Evolutionary conservation across 2,888 invertebrate species (phyloP).

Genomic region (Synergus itoensis): DNA sequence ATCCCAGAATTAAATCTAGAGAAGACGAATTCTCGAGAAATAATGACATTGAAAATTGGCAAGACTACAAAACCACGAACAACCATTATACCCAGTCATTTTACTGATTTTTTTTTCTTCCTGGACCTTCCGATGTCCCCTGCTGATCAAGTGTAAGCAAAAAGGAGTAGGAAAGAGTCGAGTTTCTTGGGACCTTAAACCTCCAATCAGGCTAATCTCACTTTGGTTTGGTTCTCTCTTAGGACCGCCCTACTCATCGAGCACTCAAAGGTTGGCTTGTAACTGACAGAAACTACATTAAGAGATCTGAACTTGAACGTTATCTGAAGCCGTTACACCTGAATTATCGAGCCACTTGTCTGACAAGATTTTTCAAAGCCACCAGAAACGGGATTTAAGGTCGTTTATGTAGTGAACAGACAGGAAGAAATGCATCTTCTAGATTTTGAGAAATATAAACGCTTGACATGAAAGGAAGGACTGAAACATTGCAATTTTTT

Average conservation of each 20-base stretch:
- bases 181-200: constrained; percentile 10
- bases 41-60: background rate
- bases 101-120: constrained; percentile 5
- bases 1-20: no score
- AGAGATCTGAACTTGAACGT: constrained; percentile 5
- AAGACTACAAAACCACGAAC: constrained; percentile 4
- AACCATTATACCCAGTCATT: constrained; percentile 16
- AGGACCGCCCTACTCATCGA: background rate
- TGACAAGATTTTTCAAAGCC: background rate
- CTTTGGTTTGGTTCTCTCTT: background rate
- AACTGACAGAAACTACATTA: constrained; percentile 32
- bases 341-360: constrained; percentile 43
- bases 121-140: constrained; percentile 6
- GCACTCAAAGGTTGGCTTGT: constrained; percentile 20
- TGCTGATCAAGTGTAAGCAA: constrained; percentile 25
- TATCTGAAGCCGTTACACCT: constrained; percentile 43
- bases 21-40: no score
- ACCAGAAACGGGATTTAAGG: background rate
- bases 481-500: background rate
- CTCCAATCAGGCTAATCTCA: constrained; percentile 28
- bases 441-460: background rate
- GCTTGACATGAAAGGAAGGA: background rate
- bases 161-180: background rate
- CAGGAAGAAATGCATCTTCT: background rate
- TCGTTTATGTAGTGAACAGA: background rate